Conservation (phyloP, 1,140 invertebrate genomes). For the Drosophila persimilis region DNA sequence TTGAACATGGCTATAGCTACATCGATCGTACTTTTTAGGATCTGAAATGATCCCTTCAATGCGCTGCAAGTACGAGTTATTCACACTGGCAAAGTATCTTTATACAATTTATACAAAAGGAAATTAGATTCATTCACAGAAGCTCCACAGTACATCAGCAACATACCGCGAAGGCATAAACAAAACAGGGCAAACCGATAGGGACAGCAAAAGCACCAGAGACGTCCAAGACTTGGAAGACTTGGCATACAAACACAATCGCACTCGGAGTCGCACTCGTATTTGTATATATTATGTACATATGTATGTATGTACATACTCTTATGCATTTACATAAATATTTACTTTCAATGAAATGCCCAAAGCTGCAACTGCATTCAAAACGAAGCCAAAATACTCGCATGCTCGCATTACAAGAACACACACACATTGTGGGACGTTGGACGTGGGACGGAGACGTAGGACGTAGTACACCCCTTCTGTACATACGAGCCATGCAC, state of each 20-base stretch:
- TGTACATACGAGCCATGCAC: not conserved
- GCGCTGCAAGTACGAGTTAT: too few relatives aligned
- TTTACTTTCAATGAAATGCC: conserved; percentile 62
- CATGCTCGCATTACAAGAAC: conserved; percentile 3
- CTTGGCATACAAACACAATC: conserved; percentile 1
- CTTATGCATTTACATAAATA: conserved; percentile 32
- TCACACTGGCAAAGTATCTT: too few relatives aligned
- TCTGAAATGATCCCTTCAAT: too few relatives aligned
- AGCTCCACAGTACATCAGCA: conserved; percentile 2
- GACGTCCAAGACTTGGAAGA: too few relatives aligned
- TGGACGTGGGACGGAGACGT: not conserved
- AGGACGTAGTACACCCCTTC: not conserved
- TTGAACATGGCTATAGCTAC: too few relatives aligned
- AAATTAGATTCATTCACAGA: not conserved
- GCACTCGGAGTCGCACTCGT: not conserved
- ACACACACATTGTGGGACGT: not conserved
- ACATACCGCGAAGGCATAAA: conserved; percentile 16
- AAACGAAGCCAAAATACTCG: conserved; percentile 36
- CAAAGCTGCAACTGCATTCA: conserved; percentile 53
- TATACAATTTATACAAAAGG: too few relatives aligned
- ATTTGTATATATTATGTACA: not conserved
- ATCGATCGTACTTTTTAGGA: too few relatives aligned
- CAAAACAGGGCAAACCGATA: conserved; percentile 7
- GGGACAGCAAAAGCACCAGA: too few relatives aligned
- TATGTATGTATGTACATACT: not conserved